Evolutionary conservation across 2,113 vertebrate species (phyloP).

Genomic region (Chaetops frenatus): DNA sequence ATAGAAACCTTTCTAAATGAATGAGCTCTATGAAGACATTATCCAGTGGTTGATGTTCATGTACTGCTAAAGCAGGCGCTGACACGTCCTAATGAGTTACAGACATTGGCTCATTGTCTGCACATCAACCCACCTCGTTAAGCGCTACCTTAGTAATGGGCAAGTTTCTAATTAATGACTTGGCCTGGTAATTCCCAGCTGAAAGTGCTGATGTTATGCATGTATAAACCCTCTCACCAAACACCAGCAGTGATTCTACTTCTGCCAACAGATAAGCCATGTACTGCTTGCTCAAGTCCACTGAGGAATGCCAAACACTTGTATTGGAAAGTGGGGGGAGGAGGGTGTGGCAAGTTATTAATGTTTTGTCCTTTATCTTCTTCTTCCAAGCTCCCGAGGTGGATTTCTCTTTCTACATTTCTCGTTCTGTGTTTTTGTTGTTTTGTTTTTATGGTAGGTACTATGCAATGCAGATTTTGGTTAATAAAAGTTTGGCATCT

Average conservation of each 20-base stretch:
- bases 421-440: background rate
- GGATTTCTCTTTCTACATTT: background rate
- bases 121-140: background rate
- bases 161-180: background rate
- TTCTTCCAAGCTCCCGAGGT: background rate
- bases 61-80: background rate
- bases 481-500: background rate
- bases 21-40: background rate
- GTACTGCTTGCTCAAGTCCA: background rate
- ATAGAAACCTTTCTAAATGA: background rate
- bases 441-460: background rate
- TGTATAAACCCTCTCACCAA: background rate
- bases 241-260: background rate
- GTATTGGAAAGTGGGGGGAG: background rate
- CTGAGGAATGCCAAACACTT: background rate
- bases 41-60: background rate
- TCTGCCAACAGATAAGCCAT: background rate
- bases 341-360: background rate
- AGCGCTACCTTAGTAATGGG: background rate
- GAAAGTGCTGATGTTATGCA: background rate
- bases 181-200: background rate
- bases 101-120: background rate
- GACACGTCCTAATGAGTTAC: background rate
- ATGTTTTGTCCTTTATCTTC: background rate
- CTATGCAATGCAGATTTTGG: background rate